Evolutionary conservation across 2,113 vertebrate species (phyloP).

Genomic region (Coptodon rendalli): DNA sequence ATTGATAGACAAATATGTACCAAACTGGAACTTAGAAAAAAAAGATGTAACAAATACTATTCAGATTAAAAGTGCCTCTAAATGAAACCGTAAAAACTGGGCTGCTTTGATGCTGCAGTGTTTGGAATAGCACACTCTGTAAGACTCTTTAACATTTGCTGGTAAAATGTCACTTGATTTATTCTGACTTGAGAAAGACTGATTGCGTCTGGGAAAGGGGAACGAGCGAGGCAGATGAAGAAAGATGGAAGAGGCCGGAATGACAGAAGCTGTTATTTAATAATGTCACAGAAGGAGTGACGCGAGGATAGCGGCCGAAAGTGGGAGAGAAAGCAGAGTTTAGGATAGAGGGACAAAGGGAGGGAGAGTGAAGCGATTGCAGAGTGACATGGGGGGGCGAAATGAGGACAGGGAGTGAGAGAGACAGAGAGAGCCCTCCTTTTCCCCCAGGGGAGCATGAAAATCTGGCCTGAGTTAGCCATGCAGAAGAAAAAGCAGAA

Average conservation of each 20-base stretch:
- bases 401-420: background rate
- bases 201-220: background rate
- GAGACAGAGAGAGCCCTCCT: background rate
- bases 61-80: too few relatives aligned
- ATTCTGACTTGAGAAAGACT: background rate
- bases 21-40: background rate
- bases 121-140: background rate
- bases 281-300: background rate
- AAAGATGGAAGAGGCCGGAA: background rate
- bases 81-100: background rate
- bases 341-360: background rate
- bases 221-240: background rate
- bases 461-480: constrained; percentile 33
- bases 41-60: background rate
- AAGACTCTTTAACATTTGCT: background rate
- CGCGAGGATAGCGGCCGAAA: background rate
- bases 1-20: background rate
- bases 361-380: background rate
- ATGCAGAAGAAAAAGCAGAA: constrained; percentile 21
- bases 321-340: background rate
- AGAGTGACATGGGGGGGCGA: background rate
- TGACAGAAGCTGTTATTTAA: background rate
- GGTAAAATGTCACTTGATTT: background rate
- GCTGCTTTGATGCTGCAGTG: background rate
- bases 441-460: background rate